Evolutionary conservation across 2,113 vertebrate genomes (phyloP).

Genomic region (Acanthisitta chloris): DNA sequence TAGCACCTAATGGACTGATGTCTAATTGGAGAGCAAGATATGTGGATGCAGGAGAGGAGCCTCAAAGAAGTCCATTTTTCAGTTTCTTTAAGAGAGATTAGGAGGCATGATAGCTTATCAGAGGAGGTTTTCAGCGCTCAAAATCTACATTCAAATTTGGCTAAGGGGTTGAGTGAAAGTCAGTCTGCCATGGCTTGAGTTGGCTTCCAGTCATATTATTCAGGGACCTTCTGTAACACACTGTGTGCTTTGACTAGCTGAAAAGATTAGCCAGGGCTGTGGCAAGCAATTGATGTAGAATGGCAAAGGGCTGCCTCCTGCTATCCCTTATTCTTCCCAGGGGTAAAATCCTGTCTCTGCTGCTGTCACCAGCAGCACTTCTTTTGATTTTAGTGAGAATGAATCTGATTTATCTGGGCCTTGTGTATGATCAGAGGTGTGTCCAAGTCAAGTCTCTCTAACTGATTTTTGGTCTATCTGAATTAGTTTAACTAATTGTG

Average conservation of each 20-base stretch:
- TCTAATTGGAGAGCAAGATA: background rate
- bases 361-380: background rate
- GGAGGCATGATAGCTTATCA: background rate
- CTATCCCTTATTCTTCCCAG: background rate
- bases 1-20: background rate
- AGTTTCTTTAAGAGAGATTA: background rate
- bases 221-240: background rate
- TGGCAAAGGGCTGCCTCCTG: background rate
- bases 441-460: background rate
- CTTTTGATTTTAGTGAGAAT: background rate
- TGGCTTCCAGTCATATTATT: background rate
- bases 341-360: background rate
- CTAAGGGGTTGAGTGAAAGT: background rate
- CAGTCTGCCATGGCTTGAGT: background rate
- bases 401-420: background rate
- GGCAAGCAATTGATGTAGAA: background rate
- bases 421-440: background rate
- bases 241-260: background rate
- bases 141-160: background rate
- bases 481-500: background rate
- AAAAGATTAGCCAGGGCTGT: background rate
- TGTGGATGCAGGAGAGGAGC: background rate
- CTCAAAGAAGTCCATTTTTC: background rate
- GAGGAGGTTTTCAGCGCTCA: background rate
- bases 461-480: background rate